Evolutionary conservation across 2,888 invertebrate genomes (phyloP), one percentile per base, ranked within the genome.

Genomic region (Cataglyphis albicans): DNA sequence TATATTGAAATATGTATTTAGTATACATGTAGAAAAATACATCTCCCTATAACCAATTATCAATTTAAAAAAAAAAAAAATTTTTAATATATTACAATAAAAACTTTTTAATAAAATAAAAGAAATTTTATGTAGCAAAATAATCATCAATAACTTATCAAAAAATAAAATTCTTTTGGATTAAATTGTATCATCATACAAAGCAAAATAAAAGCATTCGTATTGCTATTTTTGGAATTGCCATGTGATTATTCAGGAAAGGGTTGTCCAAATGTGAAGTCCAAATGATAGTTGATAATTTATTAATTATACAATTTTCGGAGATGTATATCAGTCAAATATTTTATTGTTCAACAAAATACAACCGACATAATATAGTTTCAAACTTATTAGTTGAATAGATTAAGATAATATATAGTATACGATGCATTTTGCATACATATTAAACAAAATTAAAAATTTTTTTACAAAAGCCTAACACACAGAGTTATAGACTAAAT

Each of bases 331-430:
- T 65, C 84, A 86, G 89, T 91, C 91, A 92, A 91, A 93, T 91
- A 92, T 92, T 93, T 93, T 93, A 93, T 93, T 93, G 89, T 87
- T 91, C 90, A 93, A 93, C 92, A 93, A 92, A 93, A 91, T 90
- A 87, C 93, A 93, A 91, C 90, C 86, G 84, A 90, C 82, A 89
- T 81, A 86, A 85, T 88, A 84, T 88, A 84, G 64, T 70, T 80
- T 84, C 84, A 75, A 85, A 85, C 52, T 84, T 87, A 83, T 85
- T 87, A 83, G 70, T 87, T 83, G 78, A 84, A 65, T 85, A 70
- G 86, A 84, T 84, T 89, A 89, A 82, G 76, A 73, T 88, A 84
- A 87, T 82, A 64, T 80, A 12, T 44, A 15, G 76, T 44, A 5
- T 61, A 70, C 41, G 25, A 63, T 70, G 29, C 35, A 61, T 55